Percentiles rank a stretch among this genome's conserved stretches.
phyloP scores from a whole-genome alignment of 1,140 invertebrate species.

The Neuroterus valhalla region DNA sequence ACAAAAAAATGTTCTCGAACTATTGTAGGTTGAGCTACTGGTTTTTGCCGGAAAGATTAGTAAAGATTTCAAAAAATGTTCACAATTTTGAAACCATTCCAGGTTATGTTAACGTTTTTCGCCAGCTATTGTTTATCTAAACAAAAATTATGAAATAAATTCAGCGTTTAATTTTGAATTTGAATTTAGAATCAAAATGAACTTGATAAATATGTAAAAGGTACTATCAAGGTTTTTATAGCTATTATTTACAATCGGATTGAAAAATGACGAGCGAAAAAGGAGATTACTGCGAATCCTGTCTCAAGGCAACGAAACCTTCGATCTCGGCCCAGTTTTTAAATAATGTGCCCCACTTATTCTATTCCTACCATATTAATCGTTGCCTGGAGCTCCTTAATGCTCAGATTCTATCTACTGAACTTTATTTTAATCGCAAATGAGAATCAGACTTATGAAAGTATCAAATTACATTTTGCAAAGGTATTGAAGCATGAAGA shows the following conservation, averaged over 20 bases:
- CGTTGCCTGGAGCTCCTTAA: not conserved
- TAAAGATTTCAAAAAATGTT: no score
- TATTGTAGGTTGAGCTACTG: no score
- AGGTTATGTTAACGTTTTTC: no score
- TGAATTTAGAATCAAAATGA: conserved; percentile 5
- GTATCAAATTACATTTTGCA: not conserved
- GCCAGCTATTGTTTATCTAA: no score
- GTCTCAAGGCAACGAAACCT: conserved; percentile 12
- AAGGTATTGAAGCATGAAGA: no score
- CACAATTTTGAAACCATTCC: no score
- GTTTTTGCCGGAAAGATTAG: no score
- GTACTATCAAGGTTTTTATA: not conserved
- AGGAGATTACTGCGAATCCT: not conserved
- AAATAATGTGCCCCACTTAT: conserved; percentile 18
- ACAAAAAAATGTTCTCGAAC: no score
- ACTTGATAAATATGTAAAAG: conserved; percentile 4
- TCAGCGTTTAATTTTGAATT: conserved; percentile 11
- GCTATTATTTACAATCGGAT: not conserved
- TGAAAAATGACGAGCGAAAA: not conserved
- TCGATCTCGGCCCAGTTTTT: conserved; percentile 13
- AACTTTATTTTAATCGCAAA: not conserved
- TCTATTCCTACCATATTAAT: conserved; percentile 1
- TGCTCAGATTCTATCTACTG: not conserved
- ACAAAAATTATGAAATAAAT: no score
- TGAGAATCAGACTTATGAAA: not conserved